Evolutionary conservation across 2,888 invertebrate species (phyloP), one percentile per base, ranked within the genome.

Genomic region (Chrysodeixis includens): DNA sequence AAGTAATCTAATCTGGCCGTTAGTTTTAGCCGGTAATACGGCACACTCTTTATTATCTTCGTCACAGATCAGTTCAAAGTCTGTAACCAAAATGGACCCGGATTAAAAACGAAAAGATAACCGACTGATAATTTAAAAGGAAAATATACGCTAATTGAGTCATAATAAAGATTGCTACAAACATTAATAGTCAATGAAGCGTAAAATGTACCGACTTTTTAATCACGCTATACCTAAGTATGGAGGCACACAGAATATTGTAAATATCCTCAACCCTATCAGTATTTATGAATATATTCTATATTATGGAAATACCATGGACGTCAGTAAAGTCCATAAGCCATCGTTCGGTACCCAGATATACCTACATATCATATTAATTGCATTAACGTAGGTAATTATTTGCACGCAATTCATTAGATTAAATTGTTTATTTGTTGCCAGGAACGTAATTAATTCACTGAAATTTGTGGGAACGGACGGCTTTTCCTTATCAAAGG

Each of bases 251-350:
- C 46, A 10, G 18, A 49, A 49, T 49, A 66, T 65, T 65, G 44
- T 57, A 9, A 68, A 70, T 78, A 69, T 79, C 79, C 79, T 79
- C 56, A 73, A 75, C 66, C 68, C 56, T 57, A 59, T 67, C 62
- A 67, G 57, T 54, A 63, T 64, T 67, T 56, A 59, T 68, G 64
- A 76, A 72, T 67, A 74, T 35, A 55, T 66, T 69, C 60, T 59
- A 62, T 72, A 54, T 70, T 73, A 75, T 74, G 80, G 80, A 70
- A 79, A 79, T 78, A 78, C 79, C 80, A 56, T 56, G 57, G n/a
- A 73, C 80, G 80, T 80, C 78, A 79, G 67, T 62, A n/a, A 63
- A 12, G 0, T 16, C 46, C 46, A 62, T 56, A 51, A n/a, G 18
- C 16, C 16, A 53, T 14, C 52, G 7, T 65, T 65, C 26, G 56